Evolutionary conservation across 2,888 invertebrate genomes (phyloP).

Genomic region (Craniophora ligustri): DNA sequence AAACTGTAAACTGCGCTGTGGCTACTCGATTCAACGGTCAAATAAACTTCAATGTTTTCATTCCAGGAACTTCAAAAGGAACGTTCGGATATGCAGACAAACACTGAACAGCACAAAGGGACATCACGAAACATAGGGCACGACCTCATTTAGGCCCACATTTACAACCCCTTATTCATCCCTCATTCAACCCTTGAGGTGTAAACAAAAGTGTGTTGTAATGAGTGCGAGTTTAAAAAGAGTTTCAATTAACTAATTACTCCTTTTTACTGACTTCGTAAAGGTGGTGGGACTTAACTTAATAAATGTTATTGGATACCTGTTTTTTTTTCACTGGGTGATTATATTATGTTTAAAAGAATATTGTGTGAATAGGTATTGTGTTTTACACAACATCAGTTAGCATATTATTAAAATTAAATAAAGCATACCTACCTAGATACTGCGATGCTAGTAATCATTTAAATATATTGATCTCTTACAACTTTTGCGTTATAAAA

Average conservation of each 20-base stretch:
- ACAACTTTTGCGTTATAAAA: too few relatives aligned
- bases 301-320: too few relatives aligned
- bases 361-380: too few relatives aligned
- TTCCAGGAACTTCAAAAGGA: slow-evolving; percentile 14
- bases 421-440: too few relatives aligned
- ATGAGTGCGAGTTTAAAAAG: not conserved
- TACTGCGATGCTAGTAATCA: too few relatives aligned
- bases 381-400: too few relatives aligned
- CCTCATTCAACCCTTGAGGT: not conserved
- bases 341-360: too few relatives aligned
- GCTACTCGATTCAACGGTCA: not conserved
- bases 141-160: slow-evolving; percentile 3
- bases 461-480: too few relatives aligned
- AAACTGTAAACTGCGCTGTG: not conserved
- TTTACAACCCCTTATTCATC: not conserved
- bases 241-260: slow-evolving; percentile 1
- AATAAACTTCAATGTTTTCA: not conserved
- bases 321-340: too few relatives aligned
- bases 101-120: not conserved
- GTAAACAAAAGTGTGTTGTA: not conserved
- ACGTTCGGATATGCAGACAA: not conserved
- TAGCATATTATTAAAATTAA: too few relatives aligned
- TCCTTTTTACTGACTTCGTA: not conserved
- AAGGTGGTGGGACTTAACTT: too few relatives aligned
- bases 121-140: not conserved